Base-by-base conservation (phyloP, 2,888 invertebrate species). In the Lasioglossum pauxillum region DNA sequence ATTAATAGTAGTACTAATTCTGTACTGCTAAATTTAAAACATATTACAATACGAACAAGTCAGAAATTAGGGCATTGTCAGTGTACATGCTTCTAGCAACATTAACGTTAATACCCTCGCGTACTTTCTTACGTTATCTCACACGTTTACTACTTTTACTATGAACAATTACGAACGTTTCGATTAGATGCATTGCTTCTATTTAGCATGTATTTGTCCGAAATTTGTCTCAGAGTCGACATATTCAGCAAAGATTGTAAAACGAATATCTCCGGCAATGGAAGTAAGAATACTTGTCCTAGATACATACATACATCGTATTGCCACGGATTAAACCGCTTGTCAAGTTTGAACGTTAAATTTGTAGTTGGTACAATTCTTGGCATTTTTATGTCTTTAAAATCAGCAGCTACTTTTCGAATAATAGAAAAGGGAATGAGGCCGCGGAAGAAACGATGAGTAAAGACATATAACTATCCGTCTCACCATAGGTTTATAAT, bases 81-180 rank as follows among this genome's bases (percentile, higher is more conserved):
- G 75, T 83, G 83, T 82, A 88, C 78, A 82, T 76, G 80, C 69
- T 79, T 83, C 72, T 83, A 87, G 44, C 72, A 77, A 78, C 84
- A 88, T 84, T 82, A 84, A 90, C 80, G 83, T 86, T 75, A 87
- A 85, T 78, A 90, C 75, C 74, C 77, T 85, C 85, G 78, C 80
- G 75, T 76, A 89, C 85, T 90, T 86, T 85, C 86, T 88, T 87
- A 79, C 27, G 73, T 84, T 80, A 85, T 80, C 77, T 87, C 83
- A 83, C 69, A 86, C 84, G 78, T 78, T 53, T 83, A 82, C 82
- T 87, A 88, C 83, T 35, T 86, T 80, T 84, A 81, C 80, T 80
- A 84, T 87, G 85, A 91, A 91, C 91, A 89, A 81, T 89, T 90
- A 90, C 76, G 81, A 87, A 85, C 75, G 84, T 90, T 86, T 75